Evolutionary conservation across 2,888 invertebrate species (phyloP), one percentile per base, ranked within the genome.

Genomic region (Chelonus formosanus): DNA sequence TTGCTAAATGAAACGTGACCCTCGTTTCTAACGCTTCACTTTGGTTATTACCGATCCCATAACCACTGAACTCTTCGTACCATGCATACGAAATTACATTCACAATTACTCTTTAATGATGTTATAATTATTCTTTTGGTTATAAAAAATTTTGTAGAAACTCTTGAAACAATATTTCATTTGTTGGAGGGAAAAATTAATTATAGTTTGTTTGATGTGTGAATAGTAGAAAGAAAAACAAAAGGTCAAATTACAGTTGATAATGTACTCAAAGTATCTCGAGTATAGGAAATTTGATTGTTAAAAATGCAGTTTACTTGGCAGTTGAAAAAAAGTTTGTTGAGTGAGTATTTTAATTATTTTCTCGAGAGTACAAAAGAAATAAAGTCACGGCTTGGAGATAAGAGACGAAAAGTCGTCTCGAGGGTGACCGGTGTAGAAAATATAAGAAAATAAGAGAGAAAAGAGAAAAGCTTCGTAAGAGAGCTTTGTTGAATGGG

Each of bases 1-100:
- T 83, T 83, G 82, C 81, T 81, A 82, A 83, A 83, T 83, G 82
- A 82, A 83, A 81, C 80, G 80, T 76, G 76, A 79, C 76, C 74
- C 75, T 74, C 77, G 76, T 78, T 77, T 6, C 74, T 52, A 52
- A 8, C 32, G 74, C 78, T 71, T 73, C 78, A 76, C 73, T 57
- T 74, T 75, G 76, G 76, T 80, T 79, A 80, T 78, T 78, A 75
- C 75, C 73, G 65, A 59, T 70, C 63, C 63, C 65, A 60, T 50
- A 68, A 67, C 50, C 62, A 50, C 66, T 56, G 52, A 32, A 8
- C 48, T 31, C 52, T 32, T 6, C 32, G 6, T 32, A 32, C 52
- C 34, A 52, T 52, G 20, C 7, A 52, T 52, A 34, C 5, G 6
- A 40, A 40, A 40, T 40, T 6, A 5, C n/a, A 52, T 52, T 52